Percentiles rank a stretch among this genome's conserved stretches.
Evolutionary conservation across 2,888 invertebrate genomes (phyloP).

Genomic region (Ophioninae sp.): DNA sequence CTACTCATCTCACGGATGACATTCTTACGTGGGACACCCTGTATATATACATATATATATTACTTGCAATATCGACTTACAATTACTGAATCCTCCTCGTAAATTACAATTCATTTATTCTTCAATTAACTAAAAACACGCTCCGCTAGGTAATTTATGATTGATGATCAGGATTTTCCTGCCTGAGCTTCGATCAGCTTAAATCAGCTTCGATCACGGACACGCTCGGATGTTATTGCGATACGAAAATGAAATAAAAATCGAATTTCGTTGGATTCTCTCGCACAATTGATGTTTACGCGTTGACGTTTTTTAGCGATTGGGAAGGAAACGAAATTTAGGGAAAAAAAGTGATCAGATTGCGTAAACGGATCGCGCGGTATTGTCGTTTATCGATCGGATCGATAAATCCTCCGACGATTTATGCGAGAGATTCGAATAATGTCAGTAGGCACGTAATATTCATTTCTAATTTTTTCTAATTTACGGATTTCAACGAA

Average conservation of each 20-base stretch:
- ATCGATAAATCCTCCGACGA: constrained; percentile 22
- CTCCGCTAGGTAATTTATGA: constrained; percentile 55
- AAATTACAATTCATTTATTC: constrained; percentile 64
- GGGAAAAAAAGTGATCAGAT: neutral
- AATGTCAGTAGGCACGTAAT: constrained; percentile 38
- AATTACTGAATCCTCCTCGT: constrained; percentile 59
- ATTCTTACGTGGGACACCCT: too few relatives aligned
- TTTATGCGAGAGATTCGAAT: constrained; percentile 42
- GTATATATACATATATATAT: constrained; percentile 71
- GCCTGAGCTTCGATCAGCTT: neutral
- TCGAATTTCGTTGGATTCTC: constrained; percentile 47
- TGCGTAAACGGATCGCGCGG: constrained; percentile 20
- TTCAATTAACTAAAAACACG: constrained; percentile 56
- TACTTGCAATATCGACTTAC: constrained; percentile 78
- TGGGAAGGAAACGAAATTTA: constrained; percentile 9
- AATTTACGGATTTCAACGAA: constrained; percentile 12
- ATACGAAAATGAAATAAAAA: constrained; percentile 40
- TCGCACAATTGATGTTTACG: constrained; percentile 29
- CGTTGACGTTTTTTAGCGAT: constrained; percentile 40
- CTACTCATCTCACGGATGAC: too few relatives aligned
- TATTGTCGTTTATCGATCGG: constrained; percentile 46
- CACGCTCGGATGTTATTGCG: neutral
- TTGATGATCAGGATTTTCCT: neutral
- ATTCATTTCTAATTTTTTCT: neutral
- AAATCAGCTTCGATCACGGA: neutral